Evolutionary conservation across 2,113 vertebrate genomes (phyloP), one percentile per base, ranked within the genome.

Genomic region (Microcebus griseorufus): DNA sequence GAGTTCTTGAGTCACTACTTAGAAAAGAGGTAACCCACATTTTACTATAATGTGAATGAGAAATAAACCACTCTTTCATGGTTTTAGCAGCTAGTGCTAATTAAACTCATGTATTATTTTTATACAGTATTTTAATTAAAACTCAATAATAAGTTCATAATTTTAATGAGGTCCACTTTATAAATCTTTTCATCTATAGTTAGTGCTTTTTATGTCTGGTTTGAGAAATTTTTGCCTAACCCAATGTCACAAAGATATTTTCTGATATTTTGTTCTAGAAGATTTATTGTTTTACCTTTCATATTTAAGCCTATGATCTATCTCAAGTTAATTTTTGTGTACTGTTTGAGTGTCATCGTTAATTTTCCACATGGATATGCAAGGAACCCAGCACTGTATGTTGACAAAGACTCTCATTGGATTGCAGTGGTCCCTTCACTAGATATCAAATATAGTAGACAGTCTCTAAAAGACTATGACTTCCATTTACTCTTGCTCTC

Each of bases 211-310:
- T 84, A 92, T 73, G 45, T 3, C 29, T 20, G 37, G 22, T 82
- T 94, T 25, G 34, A 91, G 53, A 48, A 82, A 23, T 55, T 94
- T 93, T 92, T 84, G 37, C 48, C 42, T 94, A 65, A 88, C 22
- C 16, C 69, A 72, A 23, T 83, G 14, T 55, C 32, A 83, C 64
- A 32, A 75, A 87, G 11, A n/a, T 37, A 64, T 81, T 94, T 92
- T 91, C 64, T 96, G 55, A 90, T 85, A 39, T 62, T 81, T 70
- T 95, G 29, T 82, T 82, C 27, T 64, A n/a, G 53, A 94, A 83
- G 27, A 55, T 39, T 51, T 69, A 53, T 75, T 93, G 27, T 53
- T 89, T 87, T 82, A 32, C 60, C 27, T 78, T 72, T 81, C 29
- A 64, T 20, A 87, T 87, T 84, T 92, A 79, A 34, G 12, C 58